A percentile compares a stretch with the other conserved stretches of the same genome.
phyloP scores from a whole-genome alignment of 2,888 invertebrate species.

The Phengaris arion region DNA sequence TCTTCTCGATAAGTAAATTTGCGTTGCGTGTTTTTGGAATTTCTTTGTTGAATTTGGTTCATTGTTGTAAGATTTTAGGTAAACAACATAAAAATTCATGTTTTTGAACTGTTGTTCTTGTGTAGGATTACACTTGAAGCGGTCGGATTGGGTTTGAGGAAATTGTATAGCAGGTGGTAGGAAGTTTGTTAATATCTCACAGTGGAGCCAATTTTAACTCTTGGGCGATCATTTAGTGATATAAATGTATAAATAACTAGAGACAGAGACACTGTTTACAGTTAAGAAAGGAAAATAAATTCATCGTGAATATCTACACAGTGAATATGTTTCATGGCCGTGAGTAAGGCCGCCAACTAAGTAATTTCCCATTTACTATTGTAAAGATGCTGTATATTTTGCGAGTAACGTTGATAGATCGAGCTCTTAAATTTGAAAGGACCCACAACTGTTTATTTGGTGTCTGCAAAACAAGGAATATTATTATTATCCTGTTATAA shows the following conservation, averaged over 20 bases:
- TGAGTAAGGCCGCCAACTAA: background rate
- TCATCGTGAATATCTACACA: too few relatives aligned
- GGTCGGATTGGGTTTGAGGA: background rate
- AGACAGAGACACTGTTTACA: too few relatives aligned
- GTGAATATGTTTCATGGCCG: background rate
- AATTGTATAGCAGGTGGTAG: too few relatives aligned
- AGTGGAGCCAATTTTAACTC: too few relatives aligned
- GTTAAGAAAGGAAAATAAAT: too few relatives aligned
- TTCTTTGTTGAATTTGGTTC: slow-evolving; percentile 60
- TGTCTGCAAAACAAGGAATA: slow-evolving; percentile 50
- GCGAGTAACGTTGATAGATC: slow-evolving; percentile 37
- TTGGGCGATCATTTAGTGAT: too few relatives aligned
- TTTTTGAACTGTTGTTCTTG: slow-evolving; percentile 7
- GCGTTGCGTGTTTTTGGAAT: slow-evolving; percentile 73
- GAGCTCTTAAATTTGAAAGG: slow-evolving; percentile 38
- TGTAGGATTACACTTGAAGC: background rate
- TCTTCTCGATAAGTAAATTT: slow-evolving; percentile 67
- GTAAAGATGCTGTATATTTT: slow-evolving; percentile 1
- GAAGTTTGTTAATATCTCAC: background rate
- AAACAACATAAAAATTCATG: slow-evolving; percentile 41
- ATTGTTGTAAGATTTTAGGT: slow-evolving; percentile 64
- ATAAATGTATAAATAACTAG: too few relatives aligned
- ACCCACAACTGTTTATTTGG: slow-evolving; percentile 44
- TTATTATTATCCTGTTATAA: slow-evolving; percentile 66
- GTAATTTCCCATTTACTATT: slow-evolving; percentile 7